Percentiles rank a stretch among this genome's conserved stretches.
Evolutionary conservation across 2,888 invertebrate genomes (phyloP).

Genomic region (Podotricha telesiphe): DNA sequence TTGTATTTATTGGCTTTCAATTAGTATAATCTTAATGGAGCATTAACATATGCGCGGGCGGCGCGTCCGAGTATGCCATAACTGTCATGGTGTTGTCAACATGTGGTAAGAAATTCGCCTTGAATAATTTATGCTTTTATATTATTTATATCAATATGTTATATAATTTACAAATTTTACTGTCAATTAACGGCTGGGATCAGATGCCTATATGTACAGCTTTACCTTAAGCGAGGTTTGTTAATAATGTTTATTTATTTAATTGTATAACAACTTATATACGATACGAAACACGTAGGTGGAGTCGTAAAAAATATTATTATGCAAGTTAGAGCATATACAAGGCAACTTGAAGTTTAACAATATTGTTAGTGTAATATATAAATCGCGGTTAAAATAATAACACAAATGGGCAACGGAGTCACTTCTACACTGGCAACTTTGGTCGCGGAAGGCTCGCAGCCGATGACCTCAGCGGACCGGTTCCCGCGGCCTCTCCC

Average conservation of each 20-base stretch:
- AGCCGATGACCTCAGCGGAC: constrained; percentile 82
- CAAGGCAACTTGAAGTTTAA: constrained; percentile 53
- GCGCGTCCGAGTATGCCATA: constrained; percentile 67
- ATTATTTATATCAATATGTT: background rate
- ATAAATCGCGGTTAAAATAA: constrained; percentile 62
- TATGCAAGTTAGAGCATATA: constrained; percentile 2
- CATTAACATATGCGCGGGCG: constrained; percentile 81
- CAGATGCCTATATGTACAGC: background rate
- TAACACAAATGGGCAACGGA: constrained; percentile 64
- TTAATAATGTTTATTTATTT: background rate
- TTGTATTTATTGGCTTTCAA: constrained; percentile 84
- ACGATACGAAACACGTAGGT: background rate
- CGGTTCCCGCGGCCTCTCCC: constrained; percentile 70
- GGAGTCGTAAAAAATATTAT: constrained; percentile 1
- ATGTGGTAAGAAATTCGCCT: constrained; percentile 17
- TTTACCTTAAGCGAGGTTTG: background rate
- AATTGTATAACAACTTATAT: background rate
- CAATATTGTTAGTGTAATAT: constrained; percentile 61
- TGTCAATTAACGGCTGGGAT: background rate
- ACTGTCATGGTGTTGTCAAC: constrained; percentile 64
- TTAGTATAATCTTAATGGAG: constrained; percentile 84
- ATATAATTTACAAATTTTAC: background rate
- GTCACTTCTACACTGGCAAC: constrained; percentile 66
- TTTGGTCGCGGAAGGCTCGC: constrained; percentile 79
- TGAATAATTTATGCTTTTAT: constrained; percentile 14